Evolutionary conservation across 2,113 vertebrate genomes (phyloP).

Genomic region (Dascyllus trimaculatus): DNA sequence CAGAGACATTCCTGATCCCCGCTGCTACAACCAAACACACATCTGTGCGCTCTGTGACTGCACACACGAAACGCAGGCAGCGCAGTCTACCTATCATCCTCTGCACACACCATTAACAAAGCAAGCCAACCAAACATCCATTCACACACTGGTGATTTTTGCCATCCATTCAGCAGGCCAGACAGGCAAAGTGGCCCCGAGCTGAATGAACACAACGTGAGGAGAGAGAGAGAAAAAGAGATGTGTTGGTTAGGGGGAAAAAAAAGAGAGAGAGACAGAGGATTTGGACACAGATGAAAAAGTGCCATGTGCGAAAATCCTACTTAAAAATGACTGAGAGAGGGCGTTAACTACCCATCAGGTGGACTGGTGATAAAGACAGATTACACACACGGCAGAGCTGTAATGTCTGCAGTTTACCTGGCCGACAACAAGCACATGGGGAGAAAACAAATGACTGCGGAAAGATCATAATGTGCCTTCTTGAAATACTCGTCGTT

Average conservation of each 20-base stretch:
- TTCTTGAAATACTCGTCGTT: conserved; percentile 45
- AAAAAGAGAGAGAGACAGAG: conserved; percentile 2
- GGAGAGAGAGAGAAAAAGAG: conserved; percentile 14
- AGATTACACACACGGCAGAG: conserved; percentile 22
- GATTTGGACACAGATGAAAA: conserved; percentile 20
- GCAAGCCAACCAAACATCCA: conserved; percentile 63
- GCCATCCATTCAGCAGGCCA: conserved; percentile 63
- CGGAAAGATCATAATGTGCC: conserved; percentile 50
- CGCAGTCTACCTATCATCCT: conserved; percentile 50
- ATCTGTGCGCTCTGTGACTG: conserved; percentile 13
- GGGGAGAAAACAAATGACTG: conserved; percentile 71
- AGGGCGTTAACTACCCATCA: conserved; percentile 40
- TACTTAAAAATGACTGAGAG: conserved; percentile 55
- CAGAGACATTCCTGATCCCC: conserved; percentile 44
- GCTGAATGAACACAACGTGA: conserved; percentile 47
- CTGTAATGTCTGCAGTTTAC: conserved; percentile 61
- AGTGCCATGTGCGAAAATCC: conserved; percentile 31
- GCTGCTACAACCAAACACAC: conserved; percentile 37
- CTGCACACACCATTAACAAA: conserved; percentile 68
- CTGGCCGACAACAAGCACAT: conserved; percentile 41
- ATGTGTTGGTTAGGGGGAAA: background rate
- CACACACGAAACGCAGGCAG: conserved; percentile 50
- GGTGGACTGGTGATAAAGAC: conserved; percentile 36
- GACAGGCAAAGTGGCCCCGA: conserved; percentile 45
- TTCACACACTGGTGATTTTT: conserved; percentile 64